These are phyloP conservation scores for Discoglossus pictus DNA, from an alignment of 2,797 vertebrate genomes.

Conservation along the genomic window DNA sequence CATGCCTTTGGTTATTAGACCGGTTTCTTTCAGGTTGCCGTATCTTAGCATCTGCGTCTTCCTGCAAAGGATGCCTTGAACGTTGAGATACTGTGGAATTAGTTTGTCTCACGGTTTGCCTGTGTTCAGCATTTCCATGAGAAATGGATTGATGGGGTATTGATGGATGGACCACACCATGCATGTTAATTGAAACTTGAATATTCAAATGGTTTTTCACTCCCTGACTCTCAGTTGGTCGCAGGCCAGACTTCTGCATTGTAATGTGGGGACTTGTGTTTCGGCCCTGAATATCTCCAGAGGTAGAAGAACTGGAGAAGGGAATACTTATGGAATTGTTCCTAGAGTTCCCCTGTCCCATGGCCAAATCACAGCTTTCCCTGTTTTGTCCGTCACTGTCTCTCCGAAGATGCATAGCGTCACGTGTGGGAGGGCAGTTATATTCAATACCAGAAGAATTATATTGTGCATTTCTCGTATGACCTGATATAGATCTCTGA, in stretches of 20 bases:
- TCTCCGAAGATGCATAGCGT: constrained; percentile 70
- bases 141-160: constrained; percentile 83
- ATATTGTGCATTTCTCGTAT: constrained; percentile 87
- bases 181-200: constrained; percentile 88
- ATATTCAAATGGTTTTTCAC: constrained; percentile 89
- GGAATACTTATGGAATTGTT: constrained; percentile 74
- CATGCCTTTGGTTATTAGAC: constrained; percentile 81
- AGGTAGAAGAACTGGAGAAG: constrained; percentile 74
- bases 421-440: constrained; percentile 78
- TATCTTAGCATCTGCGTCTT: constrained; percentile 80
- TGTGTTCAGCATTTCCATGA: constrained; percentile 85
- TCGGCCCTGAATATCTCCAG: constrained; percentile 88
- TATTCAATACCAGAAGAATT: constrained; percentile 91
- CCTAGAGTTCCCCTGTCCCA: constrained; percentile 71
- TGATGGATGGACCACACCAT: constrained; percentile 79
- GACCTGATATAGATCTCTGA: constrained; percentile 76
- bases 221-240: constrained; percentile 81
- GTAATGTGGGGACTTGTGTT: constrained; percentile 88
- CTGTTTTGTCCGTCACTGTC: constrained; percentile 71
- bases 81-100: constrained; percentile 84
- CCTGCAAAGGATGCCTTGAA: constrained; percentile 84
- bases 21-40: constrained; percentile 67
- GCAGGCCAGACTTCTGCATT: constrained; percentile 86
- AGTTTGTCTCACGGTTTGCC: constrained; percentile 79
- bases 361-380: constrained; percentile 77